phyloP scores from a whole-genome alignment of 1,140 invertebrate genomes.

The Geopemphigus sp. region DNA sequence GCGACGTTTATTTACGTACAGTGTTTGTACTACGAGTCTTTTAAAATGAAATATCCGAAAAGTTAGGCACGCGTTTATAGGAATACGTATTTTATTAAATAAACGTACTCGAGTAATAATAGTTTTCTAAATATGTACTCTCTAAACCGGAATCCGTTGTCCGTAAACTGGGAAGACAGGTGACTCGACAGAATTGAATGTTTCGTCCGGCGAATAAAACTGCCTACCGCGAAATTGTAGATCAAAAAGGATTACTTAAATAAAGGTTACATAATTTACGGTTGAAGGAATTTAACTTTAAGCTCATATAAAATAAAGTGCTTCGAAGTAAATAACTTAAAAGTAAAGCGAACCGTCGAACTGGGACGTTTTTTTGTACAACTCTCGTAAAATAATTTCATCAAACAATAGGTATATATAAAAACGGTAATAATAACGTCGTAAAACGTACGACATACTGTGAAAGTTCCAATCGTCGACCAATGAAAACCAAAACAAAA shows the following conservation, averaged over 20 bases:
- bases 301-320: conserved; percentile 23
- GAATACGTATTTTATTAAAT: too few relatives aligned
- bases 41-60: too few relatives aligned
- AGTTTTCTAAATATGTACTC: too few relatives aligned
- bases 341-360: not conserved
- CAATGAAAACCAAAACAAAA: too few relatives aligned
- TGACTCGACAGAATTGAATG: not conserved
- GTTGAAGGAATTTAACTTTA: not conserved
- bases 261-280: conserved; percentile 38
- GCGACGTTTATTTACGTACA: too few relatives aligned
- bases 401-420: conserved; percentile 1
- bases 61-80: too few relatives aligned
- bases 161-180: not conserved
- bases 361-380: conserved; percentile 1
- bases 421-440: too few relatives aligned
- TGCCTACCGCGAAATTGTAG: not conserved
- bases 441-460: too few relatives aligned
- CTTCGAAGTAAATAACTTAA: conserved; percentile 2
- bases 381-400: conserved; percentile 3
- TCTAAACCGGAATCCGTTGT: too few relatives aligned
- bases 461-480: too few relatives aligned
- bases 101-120: too few relatives aligned
- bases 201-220: not conserved
- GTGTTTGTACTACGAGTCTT: too few relatives aligned
- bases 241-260: conserved; percentile 10